Evolutionary conservation across 2,113 vertebrate genomes (phyloP).

Genomic region (Zapus hudsonius): DNA sequence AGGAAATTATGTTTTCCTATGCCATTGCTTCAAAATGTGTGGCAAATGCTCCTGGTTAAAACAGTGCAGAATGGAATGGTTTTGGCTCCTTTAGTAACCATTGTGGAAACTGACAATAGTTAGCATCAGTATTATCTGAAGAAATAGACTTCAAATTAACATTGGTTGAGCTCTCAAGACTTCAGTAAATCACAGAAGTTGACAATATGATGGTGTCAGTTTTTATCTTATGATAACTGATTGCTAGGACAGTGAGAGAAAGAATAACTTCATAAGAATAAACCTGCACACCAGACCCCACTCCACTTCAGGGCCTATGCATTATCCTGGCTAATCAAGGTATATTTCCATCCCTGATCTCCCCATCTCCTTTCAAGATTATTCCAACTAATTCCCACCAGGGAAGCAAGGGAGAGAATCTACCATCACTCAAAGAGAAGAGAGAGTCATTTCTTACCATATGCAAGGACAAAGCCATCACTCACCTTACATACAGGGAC

Average conservation of each 20-base stretch:
- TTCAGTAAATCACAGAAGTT: not conserved
- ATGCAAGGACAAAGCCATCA: too few relatives aligned
- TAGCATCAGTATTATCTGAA: not conserved
- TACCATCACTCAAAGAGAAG: not conserved
- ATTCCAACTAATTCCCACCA: not conserved
- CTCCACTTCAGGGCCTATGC: not conserved
- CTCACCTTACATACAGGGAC: too few relatives aligned
- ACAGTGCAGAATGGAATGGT: not conserved
- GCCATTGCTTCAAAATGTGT: not conserved
- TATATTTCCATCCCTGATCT: not conserved
- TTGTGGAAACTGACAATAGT: conserved; percentile 28
- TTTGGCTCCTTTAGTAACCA: conserved; percentile 8
- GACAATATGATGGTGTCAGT: not conserved
- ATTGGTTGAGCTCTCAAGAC: not conserved
- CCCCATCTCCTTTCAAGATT: not conserved
- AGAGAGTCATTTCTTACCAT: too few relatives aligned
- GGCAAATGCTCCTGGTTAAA: not conserved
- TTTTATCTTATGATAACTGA: not conserved
- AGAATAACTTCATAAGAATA: not conserved
- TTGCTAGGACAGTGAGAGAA: not conserved
- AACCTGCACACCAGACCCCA: not conserved
- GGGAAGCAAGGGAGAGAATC: not conserved
- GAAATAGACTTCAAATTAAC: not conserved
- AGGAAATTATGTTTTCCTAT: conserved; percentile 36
- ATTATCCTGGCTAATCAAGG: not conserved